Evolutionary conservation across 2,888 invertebrate genomes (phyloP).

Genomic region (Agrochola litura): DNA sequence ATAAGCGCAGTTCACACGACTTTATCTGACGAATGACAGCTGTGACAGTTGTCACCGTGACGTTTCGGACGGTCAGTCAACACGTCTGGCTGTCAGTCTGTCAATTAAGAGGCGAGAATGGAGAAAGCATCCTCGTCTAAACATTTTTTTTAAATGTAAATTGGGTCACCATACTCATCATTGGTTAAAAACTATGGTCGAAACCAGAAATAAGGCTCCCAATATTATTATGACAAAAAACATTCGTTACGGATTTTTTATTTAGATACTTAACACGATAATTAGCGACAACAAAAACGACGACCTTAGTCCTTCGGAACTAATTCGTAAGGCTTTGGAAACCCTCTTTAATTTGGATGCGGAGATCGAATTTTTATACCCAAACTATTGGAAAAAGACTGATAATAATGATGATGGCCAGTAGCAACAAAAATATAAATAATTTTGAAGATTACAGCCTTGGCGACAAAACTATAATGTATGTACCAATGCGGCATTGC

Average conservation of each 20-base stretch:
- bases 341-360: neutral
- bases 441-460: conserved; percentile 16
- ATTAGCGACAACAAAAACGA: neutral
- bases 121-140: conserved; percentile 15
- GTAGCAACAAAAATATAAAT: conserved; percentile 8
- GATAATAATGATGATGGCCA: neutral
- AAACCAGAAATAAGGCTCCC: neutral
- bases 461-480: conserved; percentile 36
- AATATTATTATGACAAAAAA: neutral
- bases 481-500: conserved; percentile 20
- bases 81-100: conserved; percentile 65
- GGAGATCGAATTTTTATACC: neutral
- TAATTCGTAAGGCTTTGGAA: conserved; percentile 4
- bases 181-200: neutral
- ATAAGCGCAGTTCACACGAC: conserved; percentile 83
- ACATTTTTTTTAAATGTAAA: conserved; percentile 31
- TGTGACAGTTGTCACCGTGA: conserved; percentile 73
- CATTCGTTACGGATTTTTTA: neutral
- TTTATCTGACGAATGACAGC: conserved; percentile 78
- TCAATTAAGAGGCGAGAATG: conserved; percentile 49
- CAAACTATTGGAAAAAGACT: neutral
- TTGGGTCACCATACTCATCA: neutral
- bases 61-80: conserved; percentile 74
- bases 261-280: neutral
- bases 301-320: neutral